Evolutionary conservation across 92 coral and sea anemone genomes (phyloP).

Genomic region (Desmophyllum pertusum): DNA sequence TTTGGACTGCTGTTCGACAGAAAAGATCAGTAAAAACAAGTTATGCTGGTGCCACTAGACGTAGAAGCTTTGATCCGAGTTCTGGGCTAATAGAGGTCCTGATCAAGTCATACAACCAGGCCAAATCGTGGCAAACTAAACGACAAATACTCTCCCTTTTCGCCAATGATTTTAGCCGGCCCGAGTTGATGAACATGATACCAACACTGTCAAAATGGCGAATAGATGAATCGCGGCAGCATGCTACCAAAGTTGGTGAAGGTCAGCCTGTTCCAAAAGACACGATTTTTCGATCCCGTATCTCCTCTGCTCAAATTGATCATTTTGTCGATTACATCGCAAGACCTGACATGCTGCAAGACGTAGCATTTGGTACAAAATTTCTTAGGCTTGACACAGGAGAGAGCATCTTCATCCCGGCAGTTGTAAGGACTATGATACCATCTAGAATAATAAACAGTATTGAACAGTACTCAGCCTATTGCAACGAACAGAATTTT

Average conservation of each 20-base stretch:
- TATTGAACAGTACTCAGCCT: constrained; percentile 53
- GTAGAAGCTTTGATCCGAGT: too few relatives aligned
- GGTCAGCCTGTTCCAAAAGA: too few relatives aligned
- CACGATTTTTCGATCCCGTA: too few relatives aligned
- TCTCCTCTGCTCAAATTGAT: too few relatives aligned
- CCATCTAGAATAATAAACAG: constrained; percentile 59
- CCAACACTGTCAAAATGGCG: too few relatives aligned
- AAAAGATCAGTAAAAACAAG: too few relatives aligned
- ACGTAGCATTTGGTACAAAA: constrained; percentile 67
- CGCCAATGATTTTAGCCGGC: constrained; percentile 66
- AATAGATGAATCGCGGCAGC: too few relatives aligned
- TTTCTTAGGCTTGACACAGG: constrained; percentile 58
- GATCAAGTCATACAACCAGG: constrained; percentile 63
- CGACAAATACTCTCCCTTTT: constrained; percentile 58
- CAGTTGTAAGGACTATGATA: constrained; percentile 53
- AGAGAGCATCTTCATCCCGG: constrained; percentile 58
- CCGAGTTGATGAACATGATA: constrained; percentile 43
- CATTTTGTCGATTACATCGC: too few relatives aligned
- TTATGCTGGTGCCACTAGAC: too few relatives aligned
- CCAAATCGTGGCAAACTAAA: constrained; percentile 64
- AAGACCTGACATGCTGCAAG: too few relatives aligned
- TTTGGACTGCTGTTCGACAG: too few relatives aligned
- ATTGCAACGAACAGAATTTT: constrained; percentile 50
- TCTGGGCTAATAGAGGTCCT: constrained; percentile 53
- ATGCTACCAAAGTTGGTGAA: too few relatives aligned